These are phyloP conservation scores for Drosophila oshimai DNA, from an alignment of 1,140 invertebrate genomes.

Conservation along the genomic window DNA sequence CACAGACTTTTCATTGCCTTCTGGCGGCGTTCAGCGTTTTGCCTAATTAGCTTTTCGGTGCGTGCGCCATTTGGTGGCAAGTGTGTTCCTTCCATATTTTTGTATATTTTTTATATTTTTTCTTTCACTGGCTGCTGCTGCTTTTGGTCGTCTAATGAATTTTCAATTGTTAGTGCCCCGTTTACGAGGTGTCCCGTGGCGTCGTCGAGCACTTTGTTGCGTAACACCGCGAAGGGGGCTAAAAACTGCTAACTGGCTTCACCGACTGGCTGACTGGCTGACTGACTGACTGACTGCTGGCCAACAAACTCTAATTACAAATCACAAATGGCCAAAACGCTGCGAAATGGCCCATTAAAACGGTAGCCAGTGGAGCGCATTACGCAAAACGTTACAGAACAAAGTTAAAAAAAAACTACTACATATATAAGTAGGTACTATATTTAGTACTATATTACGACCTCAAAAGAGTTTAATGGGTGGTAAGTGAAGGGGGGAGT, in stretches of 20 bases:
- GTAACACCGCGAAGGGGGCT: conserved; percentile 26
- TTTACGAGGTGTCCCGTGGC: conserved; percentile 73
- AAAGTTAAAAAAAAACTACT: neutral
- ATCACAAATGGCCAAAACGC: conserved; percentile 76
- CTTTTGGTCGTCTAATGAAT: conserved; percentile 60
- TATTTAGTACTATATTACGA: too few species aligned
- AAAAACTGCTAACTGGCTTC: conserved; percentile 22
- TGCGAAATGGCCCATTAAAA: conserved; percentile 69
- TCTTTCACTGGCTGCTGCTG: conserved; percentile 1
- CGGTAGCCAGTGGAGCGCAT: conserved; percentile 67
- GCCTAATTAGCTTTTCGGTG: conserved; percentile 76
- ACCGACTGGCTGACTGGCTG: conserved; percentile 23
- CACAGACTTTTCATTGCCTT: conserved; percentile 55
- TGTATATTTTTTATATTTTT: neutral
- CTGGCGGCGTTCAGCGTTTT: conserved; percentile 64
- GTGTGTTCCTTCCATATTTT: conserved; percentile 2
- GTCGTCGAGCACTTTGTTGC: conserved; percentile 53
- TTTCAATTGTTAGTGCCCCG: conserved; percentile 75
- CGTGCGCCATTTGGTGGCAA: conserved; percentile 49
- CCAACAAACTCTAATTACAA: conserved; percentile 73
- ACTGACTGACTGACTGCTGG: conserved; percentile 25
- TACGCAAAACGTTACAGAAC: conserved; percentile 64
- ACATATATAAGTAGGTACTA: too few species aligned
- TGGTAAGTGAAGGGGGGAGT: neutral
- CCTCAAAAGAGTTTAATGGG: neutral